These are phyloP conservation scores for Miniopterus natalensis DNA, from an alignment of 2,113 vertebrate genomes.

Conservation along the genomic window DNA sequence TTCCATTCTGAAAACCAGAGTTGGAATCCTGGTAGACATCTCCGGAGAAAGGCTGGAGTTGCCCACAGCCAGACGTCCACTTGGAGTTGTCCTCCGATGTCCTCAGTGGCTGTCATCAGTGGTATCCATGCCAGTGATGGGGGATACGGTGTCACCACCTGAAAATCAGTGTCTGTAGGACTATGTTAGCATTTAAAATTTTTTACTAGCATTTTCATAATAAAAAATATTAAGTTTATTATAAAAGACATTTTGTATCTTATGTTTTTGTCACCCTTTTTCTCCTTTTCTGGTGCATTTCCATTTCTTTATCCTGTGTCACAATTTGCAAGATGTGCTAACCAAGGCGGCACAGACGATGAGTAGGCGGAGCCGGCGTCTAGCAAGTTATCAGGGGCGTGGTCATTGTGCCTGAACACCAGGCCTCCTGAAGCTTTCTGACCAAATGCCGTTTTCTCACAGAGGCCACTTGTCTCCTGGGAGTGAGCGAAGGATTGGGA, in stretches of 20 bases:
- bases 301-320: slow-evolving; percentile 27
- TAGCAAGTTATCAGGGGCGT: slow-evolving; percentile 60
- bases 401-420: slow-evolving; percentile 30
- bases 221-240: neutral
- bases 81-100: neutral
- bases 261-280: neutral
- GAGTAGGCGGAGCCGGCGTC: slow-evolving; percentile 23
- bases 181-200: neutral
- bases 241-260: neutral
- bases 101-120: neutral
- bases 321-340: neutral
- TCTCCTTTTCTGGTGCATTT: neutral
- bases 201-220: neutral
- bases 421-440: slow-evolving; percentile 62
- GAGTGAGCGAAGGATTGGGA: slow-evolving; percentile 32
- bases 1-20: neutral
- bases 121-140: neutral
- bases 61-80: neutral
- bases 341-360: slow-evolving; percentile 38
- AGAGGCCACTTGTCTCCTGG: slow-evolving; percentile 54
- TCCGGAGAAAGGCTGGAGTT: neutral
- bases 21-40: neutral
- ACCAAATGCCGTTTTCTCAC: slow-evolving; percentile 16
- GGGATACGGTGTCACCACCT: neutral
- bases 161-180: neutral